Base-by-base conservation (phyloP, 1,140 invertebrate species). In the Drosophila quadrilineata region DNA sequence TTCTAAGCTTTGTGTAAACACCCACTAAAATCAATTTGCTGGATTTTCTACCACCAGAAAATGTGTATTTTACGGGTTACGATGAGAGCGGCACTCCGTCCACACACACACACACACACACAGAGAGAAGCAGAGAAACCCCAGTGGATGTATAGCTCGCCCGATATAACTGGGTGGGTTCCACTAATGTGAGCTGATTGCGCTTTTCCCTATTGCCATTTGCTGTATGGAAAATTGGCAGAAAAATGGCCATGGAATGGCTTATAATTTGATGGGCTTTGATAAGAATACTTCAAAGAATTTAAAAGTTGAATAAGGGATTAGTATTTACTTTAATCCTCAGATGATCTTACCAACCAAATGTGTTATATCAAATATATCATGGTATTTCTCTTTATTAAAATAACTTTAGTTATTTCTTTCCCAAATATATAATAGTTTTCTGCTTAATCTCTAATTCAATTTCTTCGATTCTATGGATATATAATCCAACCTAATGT, bases 1-100 rank as follows among this genome's bases (percentile, higher is more conserved):
- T 86, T 88, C 76, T 77, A 86, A 85, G 70, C 77, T 88, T 63
- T 79, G 68, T 88, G 77, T 88, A 88, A 88, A 88, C 87, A 88
- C 86, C 86, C 80, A 88, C 87, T 87, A 79, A 88, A 88, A 88
- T 88, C 86, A 88, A 88, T 88, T 88, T 88, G 73, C 71, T 79
- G 80, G 69, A 88, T 84, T 88, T 84, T 84, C 79, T 84, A 84
- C 79, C 79, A 85, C 79, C 79, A 85, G 79, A 79, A 84, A 84
- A 85, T 84, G 79, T 74, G 79, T 84, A 84, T 84, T 84, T 84
- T 84, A 82, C 77, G 79, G 77, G 74, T 64, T 77, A 62, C 71
- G 72, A 69, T 72, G 69, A 68, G 58, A 56, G 49, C 41, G 40
- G 16, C 26, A n/a, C 21, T 14, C 17, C n/a, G 36, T 16, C 21